Conservation (phyloP, 2,113 vertebrate genomes). For the Psittacara wagleri region DNA sequence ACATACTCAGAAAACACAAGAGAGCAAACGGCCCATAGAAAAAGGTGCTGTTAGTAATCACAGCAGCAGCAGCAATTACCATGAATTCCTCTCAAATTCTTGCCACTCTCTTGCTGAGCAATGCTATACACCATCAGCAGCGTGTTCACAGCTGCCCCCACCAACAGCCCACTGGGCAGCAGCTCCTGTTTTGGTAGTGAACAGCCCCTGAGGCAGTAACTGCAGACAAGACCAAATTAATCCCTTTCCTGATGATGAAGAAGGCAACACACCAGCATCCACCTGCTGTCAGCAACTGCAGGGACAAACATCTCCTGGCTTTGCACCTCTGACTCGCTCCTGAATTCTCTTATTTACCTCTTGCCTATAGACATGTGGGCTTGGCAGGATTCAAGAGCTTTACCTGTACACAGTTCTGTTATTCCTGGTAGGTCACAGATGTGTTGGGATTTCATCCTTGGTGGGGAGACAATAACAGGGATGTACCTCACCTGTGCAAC, state of each 20-base stretch:
- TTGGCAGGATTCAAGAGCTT: not conserved
- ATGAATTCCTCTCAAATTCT: not conserved
- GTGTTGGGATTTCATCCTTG: not conserved
- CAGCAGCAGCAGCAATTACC: not conserved
- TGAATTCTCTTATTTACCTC: not conserved
- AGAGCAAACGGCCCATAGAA: not conserved
- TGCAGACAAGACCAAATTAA: not conserved
- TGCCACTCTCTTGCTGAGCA: not conserved
- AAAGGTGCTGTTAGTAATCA: not conserved
- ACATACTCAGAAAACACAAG: not conserved
- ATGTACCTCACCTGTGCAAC: not conserved
- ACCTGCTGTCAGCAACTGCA: not conserved
- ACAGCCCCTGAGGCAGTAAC: not conserved
- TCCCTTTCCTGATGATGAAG: not conserved
- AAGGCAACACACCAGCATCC: not conserved
- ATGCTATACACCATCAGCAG: not conserved
- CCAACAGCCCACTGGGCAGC: not conserved
- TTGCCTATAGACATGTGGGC: fast-evolving
- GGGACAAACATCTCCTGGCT: not conserved
- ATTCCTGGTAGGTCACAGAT: not conserved
- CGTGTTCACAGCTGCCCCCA: not conserved
- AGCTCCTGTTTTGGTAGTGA: not conserved
- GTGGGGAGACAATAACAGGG: not conserved
- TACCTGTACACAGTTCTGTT: not conserved
- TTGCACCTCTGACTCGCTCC: not conserved